These are phyloP conservation scores for Callitettix versicolor DNA, from an alignment of 1,140 invertebrate species.

Conservation along the genomic window DNA sequence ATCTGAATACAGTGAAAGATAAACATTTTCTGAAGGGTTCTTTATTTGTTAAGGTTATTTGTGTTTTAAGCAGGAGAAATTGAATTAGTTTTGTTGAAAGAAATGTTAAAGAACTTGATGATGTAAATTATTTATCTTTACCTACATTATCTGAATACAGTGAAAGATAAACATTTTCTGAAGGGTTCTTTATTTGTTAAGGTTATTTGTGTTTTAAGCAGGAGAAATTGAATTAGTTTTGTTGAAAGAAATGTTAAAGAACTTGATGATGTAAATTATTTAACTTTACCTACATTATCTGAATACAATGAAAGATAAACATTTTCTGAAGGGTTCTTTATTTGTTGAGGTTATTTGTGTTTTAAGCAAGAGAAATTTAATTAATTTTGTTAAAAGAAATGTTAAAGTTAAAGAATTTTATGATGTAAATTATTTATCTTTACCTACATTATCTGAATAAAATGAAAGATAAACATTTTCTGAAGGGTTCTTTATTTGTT, in stretches of 20 bases:
- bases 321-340: too few relatives aligned
- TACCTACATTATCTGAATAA: slow-evolving; percentile 45
- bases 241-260: too few relatives aligned
- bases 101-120: not conserved
- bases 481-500: not conserved
- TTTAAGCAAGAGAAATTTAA: not conserved
- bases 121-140: not conserved
- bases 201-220: too few relatives aligned
- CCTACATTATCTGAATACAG: slow-evolving; percentile 9
- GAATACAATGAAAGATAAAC: too few relatives aligned
- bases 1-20: slow-evolving; percentile 6
- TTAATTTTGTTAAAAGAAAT: not conserved
- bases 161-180: not conserved
- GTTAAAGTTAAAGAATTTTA: not conserved
- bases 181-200: not conserved
- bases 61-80: too few relatives aligned
- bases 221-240: not conserved
- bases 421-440: slow-evolving; percentile 34
- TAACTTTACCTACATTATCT: too few relatives aligned
- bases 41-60: too few relatives aligned
- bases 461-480: not conserved
- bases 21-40: not conserved
- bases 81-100: too few relatives aligned
- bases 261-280: too few relatives aligned
- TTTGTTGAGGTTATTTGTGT: not conserved